A percentile compares a stretch with the other conserved stretches of the same genome.
Conservation (phyloP, 2,797 vertebrate genomes). For the Sebastes ruberrimus region DNA sequence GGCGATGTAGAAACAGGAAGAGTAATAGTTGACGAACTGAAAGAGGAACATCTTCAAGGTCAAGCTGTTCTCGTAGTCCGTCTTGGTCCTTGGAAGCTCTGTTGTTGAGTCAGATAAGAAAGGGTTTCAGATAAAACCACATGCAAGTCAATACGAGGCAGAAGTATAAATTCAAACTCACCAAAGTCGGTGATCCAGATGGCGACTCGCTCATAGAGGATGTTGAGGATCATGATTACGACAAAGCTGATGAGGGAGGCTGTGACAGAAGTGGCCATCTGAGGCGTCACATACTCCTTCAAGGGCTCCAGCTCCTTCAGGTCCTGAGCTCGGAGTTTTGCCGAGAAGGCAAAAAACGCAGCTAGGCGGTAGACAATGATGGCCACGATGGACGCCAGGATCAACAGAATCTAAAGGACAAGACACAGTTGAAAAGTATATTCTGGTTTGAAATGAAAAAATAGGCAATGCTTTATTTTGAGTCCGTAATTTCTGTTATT, state of each 20-base stretch:
- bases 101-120: background rate
- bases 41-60: constrained; percentile 98
- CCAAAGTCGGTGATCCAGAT: constrained; percentile 94
- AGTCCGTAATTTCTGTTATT: background rate
- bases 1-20: constrained; percentile 96
- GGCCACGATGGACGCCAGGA: constrained; percentile 91
- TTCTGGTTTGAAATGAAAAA: background rate
- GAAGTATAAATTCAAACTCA: constrained; percentile 58
- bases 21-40: constrained; percentile 97
- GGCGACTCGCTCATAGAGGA: constrained; percentile 91
- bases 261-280: constrained; percentile 92
- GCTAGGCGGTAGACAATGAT: constrained; percentile 95
- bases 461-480: background rate
- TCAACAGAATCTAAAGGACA: constrained; percentile 86
- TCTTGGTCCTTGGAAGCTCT: constrained; percentile 94
- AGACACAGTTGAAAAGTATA: background rate
- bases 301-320: constrained; percentile 83
- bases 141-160: rapidly evolving
- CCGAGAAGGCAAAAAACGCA: constrained; percentile 89
- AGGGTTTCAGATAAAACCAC: background rate
- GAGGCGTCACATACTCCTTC: constrained; percentile 92
- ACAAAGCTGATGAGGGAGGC: constrained; percentile 93
- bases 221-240: constrained; percentile 93
- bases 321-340: constrained; percentile 73
- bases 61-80: constrained; percentile 94